Percentiles rank a stretch among this genome's conserved stretches.
phyloP scores from a whole-genome alignment of 2,888 invertebrate genomes.

The Carabus problematicus region DNA sequence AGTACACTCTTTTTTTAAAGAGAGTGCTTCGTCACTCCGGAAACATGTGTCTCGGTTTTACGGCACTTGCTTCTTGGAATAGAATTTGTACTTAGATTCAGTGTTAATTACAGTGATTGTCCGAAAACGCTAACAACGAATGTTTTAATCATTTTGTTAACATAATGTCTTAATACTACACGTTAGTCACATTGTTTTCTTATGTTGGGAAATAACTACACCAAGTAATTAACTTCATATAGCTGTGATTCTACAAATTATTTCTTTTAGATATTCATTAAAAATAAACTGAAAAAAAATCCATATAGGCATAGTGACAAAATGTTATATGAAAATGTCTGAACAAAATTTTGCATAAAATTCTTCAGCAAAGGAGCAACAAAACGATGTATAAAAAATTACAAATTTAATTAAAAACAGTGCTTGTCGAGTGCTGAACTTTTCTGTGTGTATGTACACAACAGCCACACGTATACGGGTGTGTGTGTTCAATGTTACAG shows the following conservation, averaged over 20 bases:
- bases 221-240: too few species aligned
- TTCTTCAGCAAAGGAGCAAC: conserved; percentile 40
- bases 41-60: conserved; percentile 34
- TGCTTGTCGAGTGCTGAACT: conserved; percentile 36
- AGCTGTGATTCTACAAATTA: too few species aligned
- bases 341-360: conserved; percentile 52
- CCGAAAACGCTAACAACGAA: too few species aligned
- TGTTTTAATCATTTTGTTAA: too few species aligned
- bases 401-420: conserved; percentile 43
- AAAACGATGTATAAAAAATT: conserved; percentile 33
- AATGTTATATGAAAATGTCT: conserved; percentile 48
- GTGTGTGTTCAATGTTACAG: conserved; percentile 16
- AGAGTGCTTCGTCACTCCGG: conserved; percentile 26
- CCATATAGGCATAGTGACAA: conserved; percentile 53
- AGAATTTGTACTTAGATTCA: neutral
- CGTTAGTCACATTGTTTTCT: too few species aligned
- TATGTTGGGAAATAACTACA: too few species aligned
- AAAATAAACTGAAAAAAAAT: conserved; percentile 41
- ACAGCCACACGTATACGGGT: neutral
- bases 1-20: conserved; percentile 9
- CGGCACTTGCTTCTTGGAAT: conserved; percentile 17
- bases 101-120: too few species aligned
- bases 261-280: neutral
- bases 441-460: conserved; percentile 30
- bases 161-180: too few species aligned